Conservation (phyloP, 2,113 vertebrate genomes). For the Pelecanoides urinatrix region DNA sequence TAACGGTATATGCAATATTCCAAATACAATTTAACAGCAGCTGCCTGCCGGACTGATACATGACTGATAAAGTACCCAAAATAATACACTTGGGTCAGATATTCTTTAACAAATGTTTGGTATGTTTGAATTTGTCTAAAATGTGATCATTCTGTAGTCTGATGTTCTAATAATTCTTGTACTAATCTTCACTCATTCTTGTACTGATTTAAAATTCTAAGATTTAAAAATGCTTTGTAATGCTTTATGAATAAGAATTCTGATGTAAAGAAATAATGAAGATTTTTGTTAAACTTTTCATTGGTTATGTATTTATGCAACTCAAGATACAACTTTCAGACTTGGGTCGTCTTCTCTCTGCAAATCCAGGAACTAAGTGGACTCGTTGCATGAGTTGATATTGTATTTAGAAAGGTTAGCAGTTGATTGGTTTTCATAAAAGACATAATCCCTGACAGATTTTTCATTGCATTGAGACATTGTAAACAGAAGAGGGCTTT, state of each 20-base stretch:
- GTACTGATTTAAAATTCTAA: not conserved
- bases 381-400: not conserved
- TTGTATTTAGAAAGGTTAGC: not conserved
- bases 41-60: not conserved
- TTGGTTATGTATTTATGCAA: not conserved
- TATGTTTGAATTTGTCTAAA: not conserved
- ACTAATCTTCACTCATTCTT: not conserved
- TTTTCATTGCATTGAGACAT: not conserved
- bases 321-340: not conserved
- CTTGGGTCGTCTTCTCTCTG: not conserved
- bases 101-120: not conserved
- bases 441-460: not conserved
- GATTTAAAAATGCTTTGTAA: not conserved
- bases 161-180: not conserved
- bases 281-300: not conserved
- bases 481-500: not conserved
- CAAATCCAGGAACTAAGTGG: not conserved
- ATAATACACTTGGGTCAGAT: not conserved
- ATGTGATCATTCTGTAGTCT: not conserved
- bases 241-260: not conserved
- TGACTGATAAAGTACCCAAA: not conserved
- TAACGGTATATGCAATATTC: not conserved
- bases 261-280: not conserved
- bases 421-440: not conserved
- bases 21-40: not conserved